Evolutionary conservation across 2,888 invertebrate species (phyloP).

Genomic region (Epinotia brunnichana): DNA sequence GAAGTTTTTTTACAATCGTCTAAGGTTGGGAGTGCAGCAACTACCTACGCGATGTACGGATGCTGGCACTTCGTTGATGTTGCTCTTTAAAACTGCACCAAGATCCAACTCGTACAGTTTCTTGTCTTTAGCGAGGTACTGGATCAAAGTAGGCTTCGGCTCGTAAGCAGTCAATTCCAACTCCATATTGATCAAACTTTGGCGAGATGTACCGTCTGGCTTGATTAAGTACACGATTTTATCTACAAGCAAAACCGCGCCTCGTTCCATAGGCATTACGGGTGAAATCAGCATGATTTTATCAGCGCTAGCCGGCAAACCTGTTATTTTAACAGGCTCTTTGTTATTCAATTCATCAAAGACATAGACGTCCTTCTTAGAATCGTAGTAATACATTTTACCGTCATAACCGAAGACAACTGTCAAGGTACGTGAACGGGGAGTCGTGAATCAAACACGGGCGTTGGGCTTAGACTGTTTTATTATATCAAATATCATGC

Average conservation of each 20-base stretch:
- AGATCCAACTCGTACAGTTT: slow-evolving; percentile 22
- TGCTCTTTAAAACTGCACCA: background rate
- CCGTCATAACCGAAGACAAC: slow-evolving; percentile 28
- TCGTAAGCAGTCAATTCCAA: slow-evolving; percentile 14
- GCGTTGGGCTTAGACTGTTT: no score
- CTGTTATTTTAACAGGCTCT: slow-evolving; percentile 18
- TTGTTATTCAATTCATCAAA: background rate
- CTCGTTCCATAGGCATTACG: background rate
- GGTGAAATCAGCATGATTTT: slow-evolving; percentile 10
- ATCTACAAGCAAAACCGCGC: slow-evolving; percentile 9
- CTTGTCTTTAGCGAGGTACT: slow-evolving; percentile 31
- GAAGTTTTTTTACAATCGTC: background rate
- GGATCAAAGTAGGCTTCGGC: slow-evolving; percentile 17
- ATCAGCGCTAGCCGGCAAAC: slow-evolving; percentile 10
- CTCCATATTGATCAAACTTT: background rate
- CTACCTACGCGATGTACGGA: background rate
- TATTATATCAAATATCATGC: no score
- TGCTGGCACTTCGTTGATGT: background rate
- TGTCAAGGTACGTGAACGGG: no score
- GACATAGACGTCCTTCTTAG: slow-evolving; percentile 18
- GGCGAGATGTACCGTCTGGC: background rate
- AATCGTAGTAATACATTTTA: slow-evolving; percentile 26
- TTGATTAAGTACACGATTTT: background rate
- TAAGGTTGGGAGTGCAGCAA: background rate
- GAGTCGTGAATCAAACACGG: no score